phyloP scores from a whole-genome alignment of 30 jellyfish, hydroid and myxozoan species.

The Hydractinia symbiolongicarpus region DNA sequence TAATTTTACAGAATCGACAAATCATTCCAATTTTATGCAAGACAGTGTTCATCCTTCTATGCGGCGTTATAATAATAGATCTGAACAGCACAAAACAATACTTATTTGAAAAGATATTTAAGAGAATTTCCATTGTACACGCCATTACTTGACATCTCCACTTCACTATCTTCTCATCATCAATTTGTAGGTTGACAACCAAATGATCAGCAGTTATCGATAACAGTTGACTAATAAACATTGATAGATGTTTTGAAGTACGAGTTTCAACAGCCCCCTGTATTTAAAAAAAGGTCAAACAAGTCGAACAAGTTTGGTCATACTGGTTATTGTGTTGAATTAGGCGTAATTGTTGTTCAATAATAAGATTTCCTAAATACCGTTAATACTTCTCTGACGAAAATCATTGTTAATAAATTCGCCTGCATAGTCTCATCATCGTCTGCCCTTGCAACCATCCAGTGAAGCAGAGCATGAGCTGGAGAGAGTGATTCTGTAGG shows the following conservation, averaged over 20 bases:
- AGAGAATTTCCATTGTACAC: not conserved
- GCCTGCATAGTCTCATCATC: conserved; percentile 34
- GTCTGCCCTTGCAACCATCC: conserved; percentile 21
- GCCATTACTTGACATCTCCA: conserved; percentile 19
- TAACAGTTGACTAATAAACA: not conserved
- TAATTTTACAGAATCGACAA: too few species aligned
- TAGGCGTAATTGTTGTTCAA: not conserved
- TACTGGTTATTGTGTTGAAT: too few species aligned
- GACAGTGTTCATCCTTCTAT: too few species aligned
- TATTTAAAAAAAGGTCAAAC: too few species aligned
- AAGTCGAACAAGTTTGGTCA: too few species aligned
- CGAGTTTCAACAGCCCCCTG: conserved; percentile 3
- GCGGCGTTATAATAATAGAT: too few species aligned
- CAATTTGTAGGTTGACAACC: not conserved
- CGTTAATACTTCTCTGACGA: conserved; percentile 27
- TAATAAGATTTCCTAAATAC: not conserved
- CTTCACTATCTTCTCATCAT: conserved; percentile 9
- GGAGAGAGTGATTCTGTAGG: conserved; percentile 31
- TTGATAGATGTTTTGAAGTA: conserved; percentile 4
- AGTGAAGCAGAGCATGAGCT: conserved; percentile 29
- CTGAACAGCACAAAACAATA: too few species aligned
- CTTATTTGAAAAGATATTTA: conserved; percentile 22
- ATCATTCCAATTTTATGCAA: too few species aligned
- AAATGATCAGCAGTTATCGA: not conserved
- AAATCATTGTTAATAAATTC: conserved; percentile 25